phyloP scores from a whole-genome alignment of 2,888 invertebrate genomes.

The Chrysodeixis includens region DNA sequence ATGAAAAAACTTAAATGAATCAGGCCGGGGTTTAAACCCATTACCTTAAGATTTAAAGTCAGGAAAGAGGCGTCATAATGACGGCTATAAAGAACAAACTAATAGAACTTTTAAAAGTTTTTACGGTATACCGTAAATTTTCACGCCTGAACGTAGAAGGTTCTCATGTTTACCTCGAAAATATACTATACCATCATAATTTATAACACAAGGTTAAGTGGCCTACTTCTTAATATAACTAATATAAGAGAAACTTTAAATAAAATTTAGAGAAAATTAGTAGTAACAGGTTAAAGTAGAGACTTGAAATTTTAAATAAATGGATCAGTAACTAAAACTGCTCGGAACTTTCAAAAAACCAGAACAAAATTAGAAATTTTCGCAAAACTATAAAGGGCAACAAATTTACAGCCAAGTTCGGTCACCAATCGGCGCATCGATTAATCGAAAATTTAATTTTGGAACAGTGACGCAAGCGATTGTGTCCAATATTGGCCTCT shows the following conservation, averaged over 20 bases:
- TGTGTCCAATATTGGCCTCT: slow-evolving; percentile 33
- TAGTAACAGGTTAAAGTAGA: neutral
- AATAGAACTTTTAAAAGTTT: slow-evolving; percentile 7
- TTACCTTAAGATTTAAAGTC: slow-evolving; percentile 1
- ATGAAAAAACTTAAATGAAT: slow-evolving; percentile 2
- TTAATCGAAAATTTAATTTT: slow-evolving; percentile 58
- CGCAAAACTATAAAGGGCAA: neutral
- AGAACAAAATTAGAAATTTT: neutral
- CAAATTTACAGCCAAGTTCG: slow-evolving; percentile 9
- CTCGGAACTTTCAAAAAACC: neutral
- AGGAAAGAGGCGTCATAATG: neutral
- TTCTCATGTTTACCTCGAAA: neutral
- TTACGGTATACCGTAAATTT: neutral
- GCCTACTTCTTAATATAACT: neutral
- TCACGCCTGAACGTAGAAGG: neutral
- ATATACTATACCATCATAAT: neutral
- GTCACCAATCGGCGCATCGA: slow-evolving; percentile 23
- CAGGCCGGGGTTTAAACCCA: slow-evolving; percentile 2
- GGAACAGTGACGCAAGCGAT: slow-evolving; percentile 29
- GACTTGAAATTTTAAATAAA: neutral
- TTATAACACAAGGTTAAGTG: neutral
- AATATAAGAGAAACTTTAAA: neutral
- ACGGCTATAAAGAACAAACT: slow-evolving; percentile 1
- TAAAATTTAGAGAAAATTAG: neutral
- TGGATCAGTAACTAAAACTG: neutral